A percentile compares a stretch with the other conserved stretches of the same genome.
phyloP scores from a whole-genome alignment of 2,113 vertebrate genomes.

The Harpagus bidentatus region DNA sequence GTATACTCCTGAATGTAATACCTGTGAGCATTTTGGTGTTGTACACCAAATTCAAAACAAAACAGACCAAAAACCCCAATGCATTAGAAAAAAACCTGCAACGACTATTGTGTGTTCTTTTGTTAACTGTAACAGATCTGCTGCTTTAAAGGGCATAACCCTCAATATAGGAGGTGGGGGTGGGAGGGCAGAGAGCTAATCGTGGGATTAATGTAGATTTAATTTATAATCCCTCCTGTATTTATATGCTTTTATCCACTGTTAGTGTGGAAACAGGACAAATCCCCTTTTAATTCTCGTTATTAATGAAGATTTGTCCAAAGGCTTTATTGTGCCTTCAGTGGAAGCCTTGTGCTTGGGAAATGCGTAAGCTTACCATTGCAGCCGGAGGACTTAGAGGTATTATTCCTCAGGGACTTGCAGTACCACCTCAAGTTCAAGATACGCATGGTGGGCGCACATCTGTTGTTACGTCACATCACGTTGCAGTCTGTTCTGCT shows the following conservation, averaged over 20 bases:
- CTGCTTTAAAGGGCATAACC: constrained; percentile 38
- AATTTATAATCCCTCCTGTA: constrained; percentile 36
- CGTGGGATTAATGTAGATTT: constrained; percentile 42
- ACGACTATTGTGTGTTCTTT: neutral
- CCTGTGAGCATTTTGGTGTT: neutral
- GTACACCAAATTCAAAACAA: neutral
- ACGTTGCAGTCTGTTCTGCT: fast-evolving
- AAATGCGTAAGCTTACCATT: neutral
- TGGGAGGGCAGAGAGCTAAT: constrained; percentile 15
- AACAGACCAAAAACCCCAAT: neutral
- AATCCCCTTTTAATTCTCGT: constrained; percentile 42
- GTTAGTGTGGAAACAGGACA: constrained; percentile 33
- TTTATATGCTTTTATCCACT: constrained; percentile 44
- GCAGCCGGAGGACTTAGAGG: neutral
- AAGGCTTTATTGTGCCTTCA: constrained; percentile 19
- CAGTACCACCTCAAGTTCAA: neutral
- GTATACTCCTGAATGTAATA: neutral
- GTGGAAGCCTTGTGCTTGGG: neutral
- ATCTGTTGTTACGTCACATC: neutral
- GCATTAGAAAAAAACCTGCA: neutral
- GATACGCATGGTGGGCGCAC: neutral
- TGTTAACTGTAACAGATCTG: neutral
- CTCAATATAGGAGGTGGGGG: neutral
- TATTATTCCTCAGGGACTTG: neutral
- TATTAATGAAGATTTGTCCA: constrained; percentile 47